A percentile compares a stretch with the other conserved stretches of the same genome.
Evolutionary conservation across 2,113 vertebrate species (phyloP).

Genomic region (Solea solea): DNA sequence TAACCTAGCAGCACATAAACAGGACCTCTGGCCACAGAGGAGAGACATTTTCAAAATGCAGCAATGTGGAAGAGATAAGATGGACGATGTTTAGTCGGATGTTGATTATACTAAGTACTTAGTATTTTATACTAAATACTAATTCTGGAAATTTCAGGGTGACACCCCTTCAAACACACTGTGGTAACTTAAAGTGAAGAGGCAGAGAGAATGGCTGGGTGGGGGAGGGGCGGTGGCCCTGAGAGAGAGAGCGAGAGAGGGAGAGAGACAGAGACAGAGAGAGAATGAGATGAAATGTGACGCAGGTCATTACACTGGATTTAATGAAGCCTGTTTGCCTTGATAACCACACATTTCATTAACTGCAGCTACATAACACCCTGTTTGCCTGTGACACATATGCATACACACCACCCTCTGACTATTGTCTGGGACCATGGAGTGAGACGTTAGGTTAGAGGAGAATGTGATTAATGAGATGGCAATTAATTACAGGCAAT

Average conservation of each 20-base stretch:
- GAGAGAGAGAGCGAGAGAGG: not conserved
- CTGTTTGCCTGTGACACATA: constrained; percentile 37
- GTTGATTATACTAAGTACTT: too few relatives aligned
- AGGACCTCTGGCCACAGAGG: not conserved
- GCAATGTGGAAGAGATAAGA: not conserved
- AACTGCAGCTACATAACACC: constrained; percentile 48
- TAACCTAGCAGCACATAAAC: not conserved
- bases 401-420: constrained; percentile 11
- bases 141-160: not conserved
- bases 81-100: not conserved
- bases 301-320: constrained; percentile 69
- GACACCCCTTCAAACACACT: not conserved
- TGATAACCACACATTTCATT: constrained; percentile 73
- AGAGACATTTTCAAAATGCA: not conserved
- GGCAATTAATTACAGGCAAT: constrained; percentile 60
- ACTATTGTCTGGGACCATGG: constrained; percentile 33
- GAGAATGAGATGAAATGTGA: constrained; percentile 46
- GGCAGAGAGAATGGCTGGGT: not conserved
- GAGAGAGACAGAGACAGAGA: constrained; percentile 18
- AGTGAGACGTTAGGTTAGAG: constrained; percentile 55
- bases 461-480: constrained; percentile 66
- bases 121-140: too few relatives aligned
- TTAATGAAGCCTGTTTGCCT: constrained; percentile 69
- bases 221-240: too few relatives aligned
- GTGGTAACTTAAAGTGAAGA: not conserved